Evolutionary conservation across 2,113 vertebrate species (phyloP).

Genomic region (Uropsilus gracilis): DNA sequence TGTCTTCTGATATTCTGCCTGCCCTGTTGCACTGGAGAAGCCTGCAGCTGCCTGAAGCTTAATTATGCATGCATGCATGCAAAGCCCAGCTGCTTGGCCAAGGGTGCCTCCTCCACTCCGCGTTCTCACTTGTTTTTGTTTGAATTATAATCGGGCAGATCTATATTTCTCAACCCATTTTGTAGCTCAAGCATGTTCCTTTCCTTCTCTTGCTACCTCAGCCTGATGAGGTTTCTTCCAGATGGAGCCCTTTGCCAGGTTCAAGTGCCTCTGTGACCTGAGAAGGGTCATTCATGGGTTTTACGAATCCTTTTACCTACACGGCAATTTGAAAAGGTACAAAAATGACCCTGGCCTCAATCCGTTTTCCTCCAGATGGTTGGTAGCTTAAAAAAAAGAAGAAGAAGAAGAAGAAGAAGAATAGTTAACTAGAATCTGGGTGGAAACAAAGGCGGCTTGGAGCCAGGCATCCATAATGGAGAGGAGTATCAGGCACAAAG

Average conservation of each 20-base stretch:
- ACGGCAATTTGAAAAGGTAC: slow-evolving; percentile 80
- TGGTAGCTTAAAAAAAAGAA: slow-evolving; percentile 71
- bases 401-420: slow-evolving; percentile 71
- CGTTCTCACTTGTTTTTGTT: slow-evolving; percentile 84
- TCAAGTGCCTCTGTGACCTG: slow-evolving; percentile 78
- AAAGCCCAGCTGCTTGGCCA: slow-evolving; percentile 85
- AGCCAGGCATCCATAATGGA: slow-evolving; percentile 82
- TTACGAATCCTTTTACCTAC: slow-evolving; percentile 86
- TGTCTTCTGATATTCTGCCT: slow-evolving; percentile 77
- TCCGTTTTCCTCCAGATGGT: slow-evolving; percentile 86
- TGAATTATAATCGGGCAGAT: slow-evolving; percentile 85
- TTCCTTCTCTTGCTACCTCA: slow-evolving; percentile 72
- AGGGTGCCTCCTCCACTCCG: slow-evolving; percentile 77
- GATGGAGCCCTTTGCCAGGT: slow-evolving; percentile 72
- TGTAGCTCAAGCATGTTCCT: slow-evolving; percentile 60
- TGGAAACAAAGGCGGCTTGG: slow-evolving; percentile 85
- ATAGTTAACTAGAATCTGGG: slow-evolving; percentile 84
- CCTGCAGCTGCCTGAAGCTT: slow-evolving; percentile 87
- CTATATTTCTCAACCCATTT: slow-evolving; percentile 83
- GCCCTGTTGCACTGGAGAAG: slow-evolving; percentile 77
- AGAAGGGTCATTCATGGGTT: slow-evolving; percentile 80
- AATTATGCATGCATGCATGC: slow-evolving; percentile 88
- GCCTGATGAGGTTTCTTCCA: slow-evolving; percentile 69
- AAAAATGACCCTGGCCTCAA: slow-evolving; percentile 77
- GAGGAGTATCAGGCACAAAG: slow-evolving; percentile 73